phyloP scores from a whole-genome alignment of 2,888 invertebrate genomes.

The Willowsia nigromaculata region DNA sequence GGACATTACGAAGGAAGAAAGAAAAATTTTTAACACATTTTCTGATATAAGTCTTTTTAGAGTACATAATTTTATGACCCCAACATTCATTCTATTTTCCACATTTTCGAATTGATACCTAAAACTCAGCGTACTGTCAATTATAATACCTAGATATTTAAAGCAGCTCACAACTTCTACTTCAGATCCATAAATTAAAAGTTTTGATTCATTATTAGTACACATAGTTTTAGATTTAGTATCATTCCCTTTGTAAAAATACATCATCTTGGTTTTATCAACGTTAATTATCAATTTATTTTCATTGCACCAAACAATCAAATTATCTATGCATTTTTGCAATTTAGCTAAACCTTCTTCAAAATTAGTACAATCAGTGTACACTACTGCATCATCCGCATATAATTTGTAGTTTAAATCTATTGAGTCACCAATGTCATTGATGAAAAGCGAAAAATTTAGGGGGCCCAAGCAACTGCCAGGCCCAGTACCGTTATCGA shows the following conservation, averaged over 20 bases:
- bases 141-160: constrained; percentile 42
- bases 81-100: neutral
- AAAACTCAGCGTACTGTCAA: no score
- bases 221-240: neutral
- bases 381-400: neutral
- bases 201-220: neutral
- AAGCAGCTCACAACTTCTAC: constrained; percentile 8
- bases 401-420: no score
- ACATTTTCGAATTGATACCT: constrained; percentile 14
- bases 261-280: constrained; percentile 49
- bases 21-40: constrained; percentile 29
- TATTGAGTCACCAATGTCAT: no score
- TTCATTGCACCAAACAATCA: constrained; percentile 40
- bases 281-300: constrained; percentile 50
- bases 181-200: neutral
- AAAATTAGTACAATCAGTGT: neutral
- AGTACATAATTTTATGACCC: constrained; percentile 3
- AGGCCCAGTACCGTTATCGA: neutral
- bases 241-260: constrained; percentile 39
- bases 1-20: neutral
- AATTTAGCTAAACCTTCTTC: neutral
- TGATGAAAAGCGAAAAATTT: no score
- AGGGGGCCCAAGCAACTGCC: neutral
- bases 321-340: no score
- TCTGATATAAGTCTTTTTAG: neutral